Base-by-base conservation (phyloP, 2,797 vertebrate genomes). In the Ceryle rudis region DNA sequence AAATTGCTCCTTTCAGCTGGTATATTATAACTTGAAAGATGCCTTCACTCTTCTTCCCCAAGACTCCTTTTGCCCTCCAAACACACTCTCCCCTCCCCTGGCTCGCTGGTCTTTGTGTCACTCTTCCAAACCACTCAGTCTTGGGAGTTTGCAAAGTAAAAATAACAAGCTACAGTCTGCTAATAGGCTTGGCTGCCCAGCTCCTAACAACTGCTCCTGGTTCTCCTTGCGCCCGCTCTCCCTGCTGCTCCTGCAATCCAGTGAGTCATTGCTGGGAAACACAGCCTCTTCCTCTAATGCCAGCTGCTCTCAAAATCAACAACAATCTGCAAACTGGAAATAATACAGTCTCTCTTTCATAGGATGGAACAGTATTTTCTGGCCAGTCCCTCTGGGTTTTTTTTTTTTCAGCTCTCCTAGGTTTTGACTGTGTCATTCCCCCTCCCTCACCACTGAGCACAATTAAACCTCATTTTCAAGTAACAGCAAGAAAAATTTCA, bases 261-360 rank as follows among this genome's bases (percentile, higher is more conserved):
- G 18, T 93, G 91, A 95, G 71, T 90, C 94, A 96, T 5, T 4
- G 3, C 89, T 60, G 62, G 61, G 74, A 95, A 94, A 73, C 2
- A 3, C 71, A 94, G 70, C 35, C 71, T 81, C 90, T 96, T 95
- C 91, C 89, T 90, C 86, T 85, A 87, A 39, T n/a, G 72, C 89
- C 90, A 33, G 73, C 93, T 97, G 87, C 75, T 97, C 89, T 62
- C 35, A 1, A 91, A 93, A 93, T 81, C 94, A 92, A 87, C 93
- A 95, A 73, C 55, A 41, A 67, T 29, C 67, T 81, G 86, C 67
- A 77, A 87, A 69, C 37, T 75, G 81, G 58, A 94, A 95, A 80
- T 65, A 86, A 26, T 5, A 81, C 31, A 19, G 11, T 33, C 35
- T 51, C 31, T 39, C 39, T 91, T 69, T 77, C 82, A 82, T 3